Evolutionary conservation across 2,797 vertebrate genomes (phyloP).

Genomic region (Myotis daubentonii): DNA sequence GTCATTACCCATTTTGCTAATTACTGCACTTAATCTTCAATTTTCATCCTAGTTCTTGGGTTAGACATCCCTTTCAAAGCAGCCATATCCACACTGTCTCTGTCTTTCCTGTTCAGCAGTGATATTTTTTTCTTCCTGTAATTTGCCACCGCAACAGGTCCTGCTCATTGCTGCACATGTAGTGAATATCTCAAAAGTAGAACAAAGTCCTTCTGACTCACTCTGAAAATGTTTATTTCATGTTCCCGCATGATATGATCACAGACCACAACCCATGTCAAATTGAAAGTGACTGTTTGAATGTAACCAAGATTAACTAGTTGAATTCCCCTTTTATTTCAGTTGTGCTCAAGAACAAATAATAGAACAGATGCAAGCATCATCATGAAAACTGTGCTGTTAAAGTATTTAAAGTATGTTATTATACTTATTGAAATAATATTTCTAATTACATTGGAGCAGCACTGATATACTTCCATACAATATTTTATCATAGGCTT

Average conservation of each 20-base stretch:
- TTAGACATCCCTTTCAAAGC: neutral
- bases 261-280: neutral
- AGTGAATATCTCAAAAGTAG: neutral
- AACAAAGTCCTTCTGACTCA: neutral
- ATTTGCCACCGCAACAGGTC: neutral
- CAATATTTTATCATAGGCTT: neutral
- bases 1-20: neutral
- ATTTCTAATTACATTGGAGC: neutral
- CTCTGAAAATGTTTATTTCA: neutral
- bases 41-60: neutral
- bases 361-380: neutral
- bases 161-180: neutral
- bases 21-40: neutral
- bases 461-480: neutral
- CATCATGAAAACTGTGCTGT: neutral
- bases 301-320: neutral
- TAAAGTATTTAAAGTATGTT: neutral
- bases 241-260: neutral
- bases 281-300: conserved; percentile 15
- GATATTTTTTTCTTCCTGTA: neutral
- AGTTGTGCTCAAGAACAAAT: neutral
- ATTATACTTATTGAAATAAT: neutral
- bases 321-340: neutral
- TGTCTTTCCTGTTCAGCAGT: neutral
- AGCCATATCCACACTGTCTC: neutral